phyloP scores from a whole-genome alignment of 2,888 invertebrate species.

The Heliconius erato region DNA sequence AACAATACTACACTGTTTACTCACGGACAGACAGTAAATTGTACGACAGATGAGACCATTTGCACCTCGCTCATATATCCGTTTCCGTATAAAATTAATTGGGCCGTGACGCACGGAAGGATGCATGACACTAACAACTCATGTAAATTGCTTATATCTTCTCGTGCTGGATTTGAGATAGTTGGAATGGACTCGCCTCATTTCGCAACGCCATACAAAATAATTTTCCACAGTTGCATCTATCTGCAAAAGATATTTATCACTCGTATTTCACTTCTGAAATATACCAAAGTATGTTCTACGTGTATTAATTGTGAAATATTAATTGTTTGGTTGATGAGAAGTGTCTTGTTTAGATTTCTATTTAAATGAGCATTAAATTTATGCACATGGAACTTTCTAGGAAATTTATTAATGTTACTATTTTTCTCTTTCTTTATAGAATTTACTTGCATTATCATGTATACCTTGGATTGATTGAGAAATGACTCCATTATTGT shows the following conservation, averaged over 20 bases:
- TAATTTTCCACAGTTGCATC: constrained; percentile 43
- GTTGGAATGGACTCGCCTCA: constrained; percentile 55
- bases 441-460: not conserved
- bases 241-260: constrained; percentile 37
- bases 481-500: not conserved
- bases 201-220: constrained; percentile 51
- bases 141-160: constrained; percentile 74
- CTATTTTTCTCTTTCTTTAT: not conserved
- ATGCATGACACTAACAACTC: constrained; percentile 81
- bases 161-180: constrained; percentile 53
- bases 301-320: constrained; percentile 18
- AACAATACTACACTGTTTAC: constrained; percentile 12
- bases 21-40: constrained; percentile 62
- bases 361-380: constrained; percentile 5
- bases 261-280: constrained; percentile 36
- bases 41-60: constrained; percentile 77
- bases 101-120: constrained; percentile 82
- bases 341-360: constrained; percentile 10
- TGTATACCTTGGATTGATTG: not conserved
- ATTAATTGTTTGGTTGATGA: constrained; percentile 7
- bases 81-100: constrained; percentile 84
- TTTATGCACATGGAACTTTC: not conserved
- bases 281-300: constrained; percentile 20
- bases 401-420: not conserved
- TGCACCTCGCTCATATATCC: constrained; percentile 79